phyloP scores from a whole-genome alignment of 2,113 vertebrate genomes.

The Tachysurus vachellii region DNA sequence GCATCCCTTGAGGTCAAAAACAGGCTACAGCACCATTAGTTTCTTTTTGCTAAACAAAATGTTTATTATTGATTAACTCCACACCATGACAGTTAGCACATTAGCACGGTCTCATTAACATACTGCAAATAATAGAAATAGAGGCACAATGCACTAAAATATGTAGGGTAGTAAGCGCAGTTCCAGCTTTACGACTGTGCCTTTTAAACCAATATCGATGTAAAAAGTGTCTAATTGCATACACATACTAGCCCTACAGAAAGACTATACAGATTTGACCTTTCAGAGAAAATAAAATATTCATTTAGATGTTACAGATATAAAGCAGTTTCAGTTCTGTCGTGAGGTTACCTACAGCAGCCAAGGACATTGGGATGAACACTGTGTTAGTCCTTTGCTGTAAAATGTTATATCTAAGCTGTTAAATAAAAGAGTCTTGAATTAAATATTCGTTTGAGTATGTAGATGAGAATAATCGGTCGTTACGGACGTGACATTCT shows the following conservation, averaged over 20 bases:
- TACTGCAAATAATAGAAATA: not conserved
- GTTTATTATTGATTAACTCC: too few relatives aligned
- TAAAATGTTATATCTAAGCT: not conserved
- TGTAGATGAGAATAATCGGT: not conserved
- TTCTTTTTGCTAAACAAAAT: not conserved
- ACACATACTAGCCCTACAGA: not conserved
- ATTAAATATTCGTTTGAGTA: not conserved
- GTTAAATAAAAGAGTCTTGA: not conserved
- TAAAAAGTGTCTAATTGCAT: not conserved
- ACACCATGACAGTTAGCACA: not conserved
- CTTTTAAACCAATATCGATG: not conserved
- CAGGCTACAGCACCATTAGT: not conserved
- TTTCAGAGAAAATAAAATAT: not conserved
- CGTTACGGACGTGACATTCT: not conserved
- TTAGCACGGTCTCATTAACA: not conserved
- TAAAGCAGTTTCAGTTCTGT: not conserved
- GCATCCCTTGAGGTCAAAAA: not conserved
- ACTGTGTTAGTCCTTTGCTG: not conserved
- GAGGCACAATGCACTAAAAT: not conserved
- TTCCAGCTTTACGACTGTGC: not conserved
- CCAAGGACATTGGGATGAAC: not conserved
- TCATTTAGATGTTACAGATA: not conserved
- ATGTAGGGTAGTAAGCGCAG: not conserved
- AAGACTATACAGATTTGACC: not conserved
- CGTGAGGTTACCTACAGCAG: not conserved